Base-by-base conservation (phyloP, 1,140 invertebrate genomes). In the Aplysia californica region DNA sequence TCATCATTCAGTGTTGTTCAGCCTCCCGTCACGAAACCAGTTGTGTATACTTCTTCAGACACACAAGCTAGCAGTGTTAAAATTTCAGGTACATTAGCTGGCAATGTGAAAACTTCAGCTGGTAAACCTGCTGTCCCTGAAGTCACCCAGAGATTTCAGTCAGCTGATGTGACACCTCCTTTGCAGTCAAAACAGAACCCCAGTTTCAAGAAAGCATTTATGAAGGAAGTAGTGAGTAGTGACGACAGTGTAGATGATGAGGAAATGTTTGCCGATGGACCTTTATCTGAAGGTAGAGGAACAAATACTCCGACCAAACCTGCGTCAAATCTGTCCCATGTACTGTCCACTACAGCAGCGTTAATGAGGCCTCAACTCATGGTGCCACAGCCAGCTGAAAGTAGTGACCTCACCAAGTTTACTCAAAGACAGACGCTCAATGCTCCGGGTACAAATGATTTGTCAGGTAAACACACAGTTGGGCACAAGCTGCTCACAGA, bases 211-310 rank as follows among this genome's bases (percentile, higher is more conserved):
- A 66, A 44, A 59, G 39, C 31, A 5, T 36, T 59, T 33, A 2
- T 44, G 23, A 26, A 58, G 38, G 67, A 76, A 44, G n/a, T 61
- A 15, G 20, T 58, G 2, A 78, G 69, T n/a, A 78, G 76, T 78
- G 74, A 83, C 18, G 84, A 84, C 35, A 86, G 83, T 77, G 75
- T 87, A 76, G 83, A 86, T 67, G 86, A 87, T 74, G 86, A 87
- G 38, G 56, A 82, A 26, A 69, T 87, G 58, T 84, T 86, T 80
- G 84, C 77, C 64, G 68, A 78, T 2, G 50, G 35, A 1, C 56
- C 50, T 23, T 23, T n/a, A 84, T 58, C 80, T 78, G 44, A 79
- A n/a, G n/a, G n/a, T n/a, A n/a, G n/a, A n/a, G n/a, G n/a, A n/a
- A n/a, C n/a, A n/a, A n/a, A n/a, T n/a, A n/a, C n/a, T n/a, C n/a